Conservation (phyloP, 2,113 vertebrate species). For the Barbus barbus region DNA sequence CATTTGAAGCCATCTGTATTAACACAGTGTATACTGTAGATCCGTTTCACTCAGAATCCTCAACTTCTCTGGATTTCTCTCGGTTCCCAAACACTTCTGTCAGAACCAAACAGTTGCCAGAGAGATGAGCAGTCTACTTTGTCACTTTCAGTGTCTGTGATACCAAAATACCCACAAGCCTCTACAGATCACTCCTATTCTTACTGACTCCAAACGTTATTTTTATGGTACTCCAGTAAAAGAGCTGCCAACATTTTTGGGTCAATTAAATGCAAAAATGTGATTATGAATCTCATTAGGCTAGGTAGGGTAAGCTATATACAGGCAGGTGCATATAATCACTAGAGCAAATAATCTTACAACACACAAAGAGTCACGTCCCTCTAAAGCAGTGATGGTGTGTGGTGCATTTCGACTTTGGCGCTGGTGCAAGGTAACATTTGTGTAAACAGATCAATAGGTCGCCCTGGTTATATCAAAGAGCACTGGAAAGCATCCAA, state of each 20-base stretch:
- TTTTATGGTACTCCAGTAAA: neutral
- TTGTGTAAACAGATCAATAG: conserved; percentile 42
- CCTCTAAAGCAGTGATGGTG: neutral
- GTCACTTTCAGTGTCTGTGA: conserved; percentile 44
- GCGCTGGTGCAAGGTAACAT: neutral
- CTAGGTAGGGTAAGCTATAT: neutral
- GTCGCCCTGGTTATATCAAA: conserved; percentile 18
- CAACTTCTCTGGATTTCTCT: neutral
- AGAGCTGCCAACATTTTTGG: neutral
- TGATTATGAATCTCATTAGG: neutral
- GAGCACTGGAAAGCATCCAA: conserved; percentile 14
- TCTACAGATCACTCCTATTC: neutral
- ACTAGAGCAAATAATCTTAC: conserved; percentile 15
- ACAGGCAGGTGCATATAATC: neutral
- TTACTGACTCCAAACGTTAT: neutral
- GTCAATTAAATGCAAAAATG: neutral
- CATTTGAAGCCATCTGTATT: neutral
- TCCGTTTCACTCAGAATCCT: neutral
- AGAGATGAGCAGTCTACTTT: conserved; percentile 54
- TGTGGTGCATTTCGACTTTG: neutral
- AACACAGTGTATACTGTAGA: neutral
- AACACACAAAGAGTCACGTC: neutral
- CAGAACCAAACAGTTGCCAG: conserved; percentile 59
- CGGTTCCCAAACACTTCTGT: neutral
- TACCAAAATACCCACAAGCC: conserved; percentile 8